These are phyloP conservation scores for Callinectes sapidus DNA, from an alignment of 2,888 invertebrate genomes.

Conservation along the genomic window DNA sequence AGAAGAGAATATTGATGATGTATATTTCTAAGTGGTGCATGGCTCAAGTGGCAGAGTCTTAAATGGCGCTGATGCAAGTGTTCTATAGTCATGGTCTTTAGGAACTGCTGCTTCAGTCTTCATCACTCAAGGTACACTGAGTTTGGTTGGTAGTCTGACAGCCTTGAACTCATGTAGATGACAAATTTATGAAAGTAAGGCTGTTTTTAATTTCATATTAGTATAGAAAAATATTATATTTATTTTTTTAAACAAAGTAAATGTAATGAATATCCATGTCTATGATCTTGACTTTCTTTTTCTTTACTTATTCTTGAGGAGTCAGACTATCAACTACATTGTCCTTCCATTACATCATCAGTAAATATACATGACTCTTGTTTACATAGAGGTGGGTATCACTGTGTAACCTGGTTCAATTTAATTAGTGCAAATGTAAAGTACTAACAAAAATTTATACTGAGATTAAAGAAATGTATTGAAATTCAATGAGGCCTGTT, in stretches of 20 bases:
- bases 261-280: background rate
- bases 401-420: background rate
- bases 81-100: background rate
- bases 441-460: background rate
- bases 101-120: background rate
- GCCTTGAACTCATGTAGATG: background rate
- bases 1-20: constrained; percentile 46
- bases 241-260: background rate
- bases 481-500: background rate
- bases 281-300: background rate
- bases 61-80: constrained; percentile 6
- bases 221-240: background rate
- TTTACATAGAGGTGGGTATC: background rate
- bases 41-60: background rate
- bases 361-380: background rate
- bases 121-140: background rate
- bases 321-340: constrained; percentile 38
- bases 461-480: background rate
- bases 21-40: constrained; percentile 44
- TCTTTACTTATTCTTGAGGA: background rate
- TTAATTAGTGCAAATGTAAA: background rate
- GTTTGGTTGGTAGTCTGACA: constrained; percentile 15
- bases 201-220: background rate
- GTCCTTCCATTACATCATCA: constrained; percentile 11
- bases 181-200: background rate